A percentile compares a stretch with the other conserved stretches of the same genome.
Evolutionary conservation across 2,888 invertebrate species (phyloP).

Genomic region (Hypselothyrea guttata): DNA sequence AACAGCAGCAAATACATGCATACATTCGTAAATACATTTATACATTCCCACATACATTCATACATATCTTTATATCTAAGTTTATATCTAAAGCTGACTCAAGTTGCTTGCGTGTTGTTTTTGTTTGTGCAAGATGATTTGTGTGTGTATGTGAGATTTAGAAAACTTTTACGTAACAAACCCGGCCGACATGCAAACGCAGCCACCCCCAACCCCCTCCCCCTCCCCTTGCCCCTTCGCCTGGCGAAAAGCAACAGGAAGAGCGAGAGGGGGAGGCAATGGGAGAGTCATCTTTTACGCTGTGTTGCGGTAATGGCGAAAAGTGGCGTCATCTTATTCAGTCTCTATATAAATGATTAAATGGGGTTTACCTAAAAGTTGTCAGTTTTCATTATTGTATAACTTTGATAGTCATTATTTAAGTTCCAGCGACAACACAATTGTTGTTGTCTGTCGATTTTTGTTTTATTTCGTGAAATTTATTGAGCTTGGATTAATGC

Average conservation of each 20-base stretch:
- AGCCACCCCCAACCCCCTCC: not conserved
- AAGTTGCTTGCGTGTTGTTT: slow-evolving; percentile 58
- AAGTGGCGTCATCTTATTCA: slow-evolving; percentile 52
- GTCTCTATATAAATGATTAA: not conserved
- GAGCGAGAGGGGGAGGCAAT: not conserved
- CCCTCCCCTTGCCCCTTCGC: slow-evolving; percentile 1
- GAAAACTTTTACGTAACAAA: slow-evolving; percentile 64
- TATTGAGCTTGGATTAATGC: too few species aligned
- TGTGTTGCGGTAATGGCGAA: slow-evolving; percentile 42
- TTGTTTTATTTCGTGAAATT: too few species aligned
- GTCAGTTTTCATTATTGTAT: not conserved
- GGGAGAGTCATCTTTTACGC: slow-evolving; percentile 28
- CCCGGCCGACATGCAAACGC: slow-evolving; percentile 26
- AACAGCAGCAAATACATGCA: slow-evolving; percentile 20
- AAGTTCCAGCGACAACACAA: too few species aligned
- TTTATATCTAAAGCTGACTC: slow-evolving; percentile 56
- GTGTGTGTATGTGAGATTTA: slow-evolving; percentile 50
- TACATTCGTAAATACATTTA: slow-evolving; percentile 11
- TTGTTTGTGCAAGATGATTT: slow-evolving; percentile 54
- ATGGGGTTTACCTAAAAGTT: slow-evolving; percentile 3
- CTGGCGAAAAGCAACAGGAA: slow-evolving; percentile 31
- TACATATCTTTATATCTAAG: slow-evolving; percentile 15
- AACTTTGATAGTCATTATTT: not conserved
- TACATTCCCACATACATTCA: slow-evolving; percentile 8
- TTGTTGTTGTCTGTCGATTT: not conserved